Evolutionary conservation across 2,113 vertebrate species (phyloP).

Genomic region (Motacilla alba): DNA sequence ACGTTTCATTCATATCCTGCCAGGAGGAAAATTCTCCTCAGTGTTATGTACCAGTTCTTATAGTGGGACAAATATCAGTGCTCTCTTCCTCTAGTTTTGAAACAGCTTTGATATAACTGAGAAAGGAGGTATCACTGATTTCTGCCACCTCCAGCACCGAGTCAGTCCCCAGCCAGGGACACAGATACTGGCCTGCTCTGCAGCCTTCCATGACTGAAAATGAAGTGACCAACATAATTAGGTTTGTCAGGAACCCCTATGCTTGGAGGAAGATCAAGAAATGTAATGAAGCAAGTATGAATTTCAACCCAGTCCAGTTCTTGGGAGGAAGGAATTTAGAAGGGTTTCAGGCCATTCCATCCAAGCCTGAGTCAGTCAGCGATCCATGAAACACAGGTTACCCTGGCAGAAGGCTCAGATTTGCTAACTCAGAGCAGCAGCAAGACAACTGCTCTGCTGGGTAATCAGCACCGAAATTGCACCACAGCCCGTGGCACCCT

Average conservation of each 20-base stretch:
- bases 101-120: background rate
- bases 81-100: background rate
- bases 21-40: background rate
- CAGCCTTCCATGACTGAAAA: background rate
- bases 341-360: background rate
- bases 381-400: background rate
- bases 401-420: background rate
- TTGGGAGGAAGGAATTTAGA: background rate
- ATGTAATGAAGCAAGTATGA: background rate
- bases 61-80: background rate
- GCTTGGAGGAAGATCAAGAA: background rate
- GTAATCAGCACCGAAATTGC: background rate
- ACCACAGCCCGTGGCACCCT: background rate
- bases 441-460: background rate
- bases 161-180: background rate
- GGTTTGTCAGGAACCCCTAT: background rate
- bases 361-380: background rate
- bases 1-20: slow-evolving; percentile 19
- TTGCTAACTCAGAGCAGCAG: background rate
- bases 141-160: background rate
- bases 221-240: background rate
- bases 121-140: background rate
- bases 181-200: background rate
- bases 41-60: background rate
- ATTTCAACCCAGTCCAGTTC: background rate